Evolutionary conservation across 92 coral and sea anemone species (phyloP).

Genomic region (Epizoanthus ramosus): DNA sequence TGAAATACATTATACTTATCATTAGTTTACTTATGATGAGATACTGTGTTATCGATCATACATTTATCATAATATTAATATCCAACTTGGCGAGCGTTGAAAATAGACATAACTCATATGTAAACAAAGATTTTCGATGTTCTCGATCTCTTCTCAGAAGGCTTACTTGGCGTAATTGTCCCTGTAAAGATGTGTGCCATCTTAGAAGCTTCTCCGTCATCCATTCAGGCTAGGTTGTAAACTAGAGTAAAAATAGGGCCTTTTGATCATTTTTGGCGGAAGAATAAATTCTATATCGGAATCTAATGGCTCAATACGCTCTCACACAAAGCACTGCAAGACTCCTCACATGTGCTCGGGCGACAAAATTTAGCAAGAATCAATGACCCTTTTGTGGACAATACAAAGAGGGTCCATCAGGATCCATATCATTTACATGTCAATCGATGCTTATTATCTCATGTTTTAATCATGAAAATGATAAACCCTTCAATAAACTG

Average conservation of each 20-base stretch:
- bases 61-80: neutral
- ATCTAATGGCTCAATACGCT: slow-evolving; percentile 11
- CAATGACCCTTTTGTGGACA: slow-evolving; percentile 22
- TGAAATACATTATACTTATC: slow-evolving; percentile 4
- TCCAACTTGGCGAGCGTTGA: neutral
- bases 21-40: neutral
- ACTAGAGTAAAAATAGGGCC: neutral
- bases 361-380: slow-evolving; percentile 25
- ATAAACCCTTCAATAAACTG: slow-evolving; percentile 25
- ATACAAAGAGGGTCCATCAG: slow-evolving; percentile 31
- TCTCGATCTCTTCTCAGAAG: slow-evolving; percentile 28
- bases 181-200: slow-evolving; percentile 26
- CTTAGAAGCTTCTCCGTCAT: slow-evolving; percentile 22
- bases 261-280: too few relatives aligned
- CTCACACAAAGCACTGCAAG: neutral
- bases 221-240: slow-evolving; percentile 31
- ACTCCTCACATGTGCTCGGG: slow-evolving; percentile 1
- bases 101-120: slow-evolving; percentile 2
- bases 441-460: slow-evolving; percentile 30
- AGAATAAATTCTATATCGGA: neutral
- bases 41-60: neutral
- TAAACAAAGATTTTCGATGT: neutral
- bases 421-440: slow-evolving; percentile 23
- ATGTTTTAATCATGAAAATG: slow-evolving; percentile 26
- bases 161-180: slow-evolving; percentile 23